Evolutionary conservation across 2,113 vertebrate species (phyloP), one percentile per base, ranked within the genome.

Genomic region (Oreochromis niloticus): DNA sequence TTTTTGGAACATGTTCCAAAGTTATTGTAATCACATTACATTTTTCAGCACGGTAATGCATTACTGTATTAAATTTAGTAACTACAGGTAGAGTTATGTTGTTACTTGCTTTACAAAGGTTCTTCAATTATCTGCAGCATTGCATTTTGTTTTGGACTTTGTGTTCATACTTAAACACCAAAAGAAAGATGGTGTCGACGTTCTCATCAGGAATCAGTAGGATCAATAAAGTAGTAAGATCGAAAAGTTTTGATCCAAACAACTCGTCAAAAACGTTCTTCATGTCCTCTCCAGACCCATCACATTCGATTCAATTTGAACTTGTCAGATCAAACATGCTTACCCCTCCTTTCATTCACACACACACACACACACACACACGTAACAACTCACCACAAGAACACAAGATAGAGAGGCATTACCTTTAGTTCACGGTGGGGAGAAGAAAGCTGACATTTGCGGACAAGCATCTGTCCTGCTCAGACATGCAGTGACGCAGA

Each of bases 281-380:
- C 87, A 22, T 57, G 88, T 92, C 89, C 91, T 93, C 85, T 66
- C 66, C 75, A 90, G 91, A 57, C 79, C 93, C 90, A 92, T 95
- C 93, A 89, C 86, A 93, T 88, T 91, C 91, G 94, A 95, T 96
- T 95, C 91, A 94, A 93, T 94, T 93, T 89, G 93, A 92, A 89
- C 88, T 87, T 94, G 94, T 95, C 92, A 94, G 93, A 95, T 96
- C 93, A 96, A 95, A 96, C 91, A 88, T 90, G 85, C 87, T 81
- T 87, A 81, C 83, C 83, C 82, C 86, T 87, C 84, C 82, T 93
- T 83, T 22, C 54, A 9, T 59, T 59, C 41, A 87, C 61, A 24
- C 54, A 24, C n/a, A 4, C 54, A 13, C 80, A 30, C 56, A 16
- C 34, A 22, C 59, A 56, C 22, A 56, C 27, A 59, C 57, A 61